Evolutionary conservation across 2,113 vertebrate genomes (phyloP).

Genomic region (Lepisosteus osseus): DNA sequence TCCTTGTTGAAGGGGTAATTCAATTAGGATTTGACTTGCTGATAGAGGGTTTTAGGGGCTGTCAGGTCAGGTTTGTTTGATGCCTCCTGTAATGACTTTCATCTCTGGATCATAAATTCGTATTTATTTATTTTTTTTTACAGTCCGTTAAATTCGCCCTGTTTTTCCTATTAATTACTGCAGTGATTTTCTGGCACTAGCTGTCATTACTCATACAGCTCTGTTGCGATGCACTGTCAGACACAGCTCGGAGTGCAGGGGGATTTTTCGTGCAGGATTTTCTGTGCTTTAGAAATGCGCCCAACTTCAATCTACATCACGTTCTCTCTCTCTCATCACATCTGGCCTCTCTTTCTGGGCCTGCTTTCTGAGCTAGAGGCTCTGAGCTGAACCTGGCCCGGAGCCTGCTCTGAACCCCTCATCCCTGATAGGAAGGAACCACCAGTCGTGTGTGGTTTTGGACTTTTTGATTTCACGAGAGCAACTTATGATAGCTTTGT

Average conservation of each 20-base stretch:
- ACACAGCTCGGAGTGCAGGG: background rate
- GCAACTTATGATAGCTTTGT: too few relatives aligned
- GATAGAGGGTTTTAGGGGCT: background rate
- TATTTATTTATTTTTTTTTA: background rate
- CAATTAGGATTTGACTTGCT: too few relatives aligned
- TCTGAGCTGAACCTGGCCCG: too few relatives aligned
- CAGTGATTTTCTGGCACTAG: background rate
- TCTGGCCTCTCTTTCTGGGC: too few relatives aligned
- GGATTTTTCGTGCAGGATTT: background rate
- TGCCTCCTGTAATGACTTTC: background rate
- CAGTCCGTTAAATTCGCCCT: background rate
- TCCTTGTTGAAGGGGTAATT: background rate
- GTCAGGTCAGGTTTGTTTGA: background rate
- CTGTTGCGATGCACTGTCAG: background rate
- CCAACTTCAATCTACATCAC: too few relatives aligned
- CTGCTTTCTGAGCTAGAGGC: too few relatives aligned
- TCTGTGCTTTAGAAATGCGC: background rate
- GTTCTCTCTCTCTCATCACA: too few relatives aligned
- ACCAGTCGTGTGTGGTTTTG: too few relatives aligned
- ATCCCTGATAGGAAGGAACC: too few relatives aligned
- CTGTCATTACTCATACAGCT: background rate
- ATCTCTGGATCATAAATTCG: background rate
- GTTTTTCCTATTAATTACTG: background rate
- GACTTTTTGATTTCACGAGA: too few relatives aligned
- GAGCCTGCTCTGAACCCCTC: too few relatives aligned